Percentiles rank a stretch among this genome's conserved stretches.
These are phyloP conservation scores for Andrena minutula DNA, from an alignment of 2,888 invertebrate species.

Conservation along the genomic window DNA sequence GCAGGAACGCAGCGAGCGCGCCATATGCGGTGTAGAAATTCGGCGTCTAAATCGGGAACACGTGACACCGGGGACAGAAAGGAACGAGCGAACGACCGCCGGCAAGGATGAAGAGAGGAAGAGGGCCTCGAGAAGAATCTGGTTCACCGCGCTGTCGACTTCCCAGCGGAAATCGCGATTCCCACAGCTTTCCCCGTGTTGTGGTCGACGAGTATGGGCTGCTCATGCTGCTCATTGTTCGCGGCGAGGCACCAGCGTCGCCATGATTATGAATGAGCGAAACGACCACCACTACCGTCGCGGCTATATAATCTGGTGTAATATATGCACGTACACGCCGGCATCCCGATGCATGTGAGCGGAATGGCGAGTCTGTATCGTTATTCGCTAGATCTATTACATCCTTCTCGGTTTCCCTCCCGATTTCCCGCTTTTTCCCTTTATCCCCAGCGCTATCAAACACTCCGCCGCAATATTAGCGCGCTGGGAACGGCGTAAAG, in stretches of 20 bases:
- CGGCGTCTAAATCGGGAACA: conserved; percentile 44
- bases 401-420: conserved; percentile 7
- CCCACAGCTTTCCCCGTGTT: conserved; percentile 76
- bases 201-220: conserved; percentile 51
- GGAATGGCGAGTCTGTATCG: conserved; percentile 23
- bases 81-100: not conserved
- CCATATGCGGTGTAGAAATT: conserved; percentile 17
- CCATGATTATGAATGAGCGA: conserved; percentile 69
- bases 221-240: conserved; percentile 67
- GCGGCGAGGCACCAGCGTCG: conserved; percentile 45
- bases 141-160: conserved; percentile 72
- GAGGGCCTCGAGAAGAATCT: conserved; percentile 65
- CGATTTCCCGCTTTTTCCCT: conserved; percentile 5
- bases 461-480: not conserved
- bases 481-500: not conserved
- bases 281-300: conserved; percentile 45
- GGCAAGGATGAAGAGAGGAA: conserved; percentile 45
- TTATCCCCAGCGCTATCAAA: not conserved
- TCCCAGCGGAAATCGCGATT: conserved; percentile 77
- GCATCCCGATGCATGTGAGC: conserved; percentile 8
- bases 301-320: conserved; percentile 29
- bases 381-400: conserved; percentile 19
- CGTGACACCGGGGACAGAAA: conserved; percentile 21
- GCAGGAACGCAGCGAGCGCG: not conserved
- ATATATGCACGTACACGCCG: conserved; percentile 22